Base-by-base conservation (phyloP, 2,888 invertebrate species). In the Gortyna flavago region DNA sequence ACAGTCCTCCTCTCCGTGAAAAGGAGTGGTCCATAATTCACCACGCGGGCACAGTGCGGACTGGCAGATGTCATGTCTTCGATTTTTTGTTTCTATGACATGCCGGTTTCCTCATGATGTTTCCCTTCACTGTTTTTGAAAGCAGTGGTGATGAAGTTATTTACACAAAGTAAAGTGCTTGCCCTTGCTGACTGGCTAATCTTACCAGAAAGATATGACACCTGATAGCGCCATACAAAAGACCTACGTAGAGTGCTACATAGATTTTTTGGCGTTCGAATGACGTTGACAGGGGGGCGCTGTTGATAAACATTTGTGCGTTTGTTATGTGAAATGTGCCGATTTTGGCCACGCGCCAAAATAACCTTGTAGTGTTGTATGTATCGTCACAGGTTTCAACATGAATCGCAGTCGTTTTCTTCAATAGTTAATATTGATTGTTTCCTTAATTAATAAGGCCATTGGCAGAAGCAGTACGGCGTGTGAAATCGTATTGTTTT, bases 401-500 rank as follows among this genome's bases (percentile, higher is more conserved):
- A 32, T 61, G 61, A 18, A 18, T 9, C 35, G 11, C 21, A 5
- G n/a, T 32, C 29, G 0, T 48, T 67, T 67, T 67, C 18, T 29
- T 29, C 21, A n/a, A 18, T 38, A 11, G 8, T 54, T 35, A 54
- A 32, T 16, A 21, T 57, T 57, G n/a, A 44, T 64, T 25, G 25
- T 72, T 64, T 79, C 18, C 13, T 32, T 21, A 4, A 57, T 67
- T 32, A 75, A 65, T 77, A 35, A 83, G 68, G 57, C 41, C 83
- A 82, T 18, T 65, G 64, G 29, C 75, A 81, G 32, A 59, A 13
- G 64, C 35, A 38, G n/a, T 25, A 67, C 13, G n/a, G 77, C 77
- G 77, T 82, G 83, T 29, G 16, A 77, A 83, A 65, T 83, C 57
- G 64, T 11, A 48, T 51, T 51, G 62, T 68, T 80, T 68, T 68